Conservation (phyloP, 2,113 vertebrate species). For the Coptodon rendalli region DNA sequence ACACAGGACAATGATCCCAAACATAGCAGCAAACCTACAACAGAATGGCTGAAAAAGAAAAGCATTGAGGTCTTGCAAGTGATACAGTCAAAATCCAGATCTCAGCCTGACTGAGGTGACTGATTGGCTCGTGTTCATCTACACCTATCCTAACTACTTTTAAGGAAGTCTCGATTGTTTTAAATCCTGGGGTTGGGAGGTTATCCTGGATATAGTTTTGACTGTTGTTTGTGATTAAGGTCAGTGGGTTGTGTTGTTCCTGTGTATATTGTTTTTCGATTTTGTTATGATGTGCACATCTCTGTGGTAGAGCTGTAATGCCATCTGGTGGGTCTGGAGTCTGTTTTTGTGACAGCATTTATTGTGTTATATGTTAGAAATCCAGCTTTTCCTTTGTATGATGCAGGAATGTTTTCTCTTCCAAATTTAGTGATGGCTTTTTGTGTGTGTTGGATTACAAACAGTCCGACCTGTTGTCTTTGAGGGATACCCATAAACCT, state of each 20-base stretch:
- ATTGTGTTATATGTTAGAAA: background rate
- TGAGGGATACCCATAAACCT: background rate
- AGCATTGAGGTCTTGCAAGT: background rate
- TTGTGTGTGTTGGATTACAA: background rate
- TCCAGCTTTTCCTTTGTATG: background rate
- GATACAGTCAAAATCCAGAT: background rate
- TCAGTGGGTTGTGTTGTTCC: background rate
- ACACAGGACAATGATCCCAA: background rate
- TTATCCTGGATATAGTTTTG: background rate
- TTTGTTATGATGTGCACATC: background rate
- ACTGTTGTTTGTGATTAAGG: background rate
- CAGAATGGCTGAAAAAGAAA: background rate
- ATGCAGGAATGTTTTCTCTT: background rate
- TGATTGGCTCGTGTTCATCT: background rate
- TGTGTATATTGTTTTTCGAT: background rate
- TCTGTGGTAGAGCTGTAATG: background rate
- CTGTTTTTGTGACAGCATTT: background rate
- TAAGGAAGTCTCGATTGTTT: background rate
- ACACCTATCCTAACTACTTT: background rate
- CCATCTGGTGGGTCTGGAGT: background rate
- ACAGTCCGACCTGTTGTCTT: background rate
- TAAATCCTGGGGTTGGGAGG: background rate
- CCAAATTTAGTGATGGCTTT: background rate
- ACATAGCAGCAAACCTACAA: background rate
- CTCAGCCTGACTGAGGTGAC: background rate